These are phyloP conservation scores for Cirrhinus mrigala DNA, from an alignment of 2,797 vertebrate genomes.

Conservation along the genomic window DNA sequence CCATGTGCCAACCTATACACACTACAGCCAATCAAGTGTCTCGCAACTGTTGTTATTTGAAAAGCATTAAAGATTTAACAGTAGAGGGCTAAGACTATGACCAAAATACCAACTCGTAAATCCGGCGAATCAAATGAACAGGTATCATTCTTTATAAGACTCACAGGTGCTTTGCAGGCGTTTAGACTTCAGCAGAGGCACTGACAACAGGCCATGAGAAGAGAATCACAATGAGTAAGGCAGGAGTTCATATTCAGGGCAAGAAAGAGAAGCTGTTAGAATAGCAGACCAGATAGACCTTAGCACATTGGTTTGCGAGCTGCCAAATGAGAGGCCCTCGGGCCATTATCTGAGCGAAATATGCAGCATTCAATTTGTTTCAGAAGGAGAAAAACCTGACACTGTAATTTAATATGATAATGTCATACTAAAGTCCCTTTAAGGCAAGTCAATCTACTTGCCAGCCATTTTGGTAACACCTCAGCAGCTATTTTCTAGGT, in stretches of 20 bases:
- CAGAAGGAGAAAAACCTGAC: constrained; percentile 38
- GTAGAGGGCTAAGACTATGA: background rate
- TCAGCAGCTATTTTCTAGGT: background rate
- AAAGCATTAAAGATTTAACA: constrained; percentile 25
- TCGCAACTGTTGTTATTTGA: constrained; percentile 41
- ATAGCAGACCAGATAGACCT: constrained; percentile 51
- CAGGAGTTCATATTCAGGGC: constrained; percentile 56
- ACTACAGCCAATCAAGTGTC: constrained; percentile 48
- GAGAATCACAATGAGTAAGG: constrained; percentile 55
- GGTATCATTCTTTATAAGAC: constrained; percentile 38
- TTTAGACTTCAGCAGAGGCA: constrained; percentile 30
- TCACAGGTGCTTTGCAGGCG: constrained; percentile 31
- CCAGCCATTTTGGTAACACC: constrained; percentile 29
- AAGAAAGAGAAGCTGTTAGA: constrained; percentile 47
- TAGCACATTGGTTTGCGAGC: constrained; percentile 39
- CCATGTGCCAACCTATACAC: constrained; percentile 44
- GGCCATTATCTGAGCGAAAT: constrained; percentile 53
- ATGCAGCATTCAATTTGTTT: constrained; percentile 52
- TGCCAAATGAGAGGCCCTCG: constrained; percentile 52
- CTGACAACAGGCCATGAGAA: constrained; percentile 52
- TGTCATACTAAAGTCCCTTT: constrained; percentile 17
- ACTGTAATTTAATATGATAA: constrained; percentile 50
- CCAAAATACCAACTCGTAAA: constrained; percentile 19
- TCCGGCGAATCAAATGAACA: constrained; percentile 42
- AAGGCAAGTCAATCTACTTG: constrained; percentile 25